A percentile compares a stretch with the other conserved stretches of the same genome.
phyloP scores from a whole-genome alignment of 2,797 vertebrate species.

The Eulemur coronatus region DNA sequence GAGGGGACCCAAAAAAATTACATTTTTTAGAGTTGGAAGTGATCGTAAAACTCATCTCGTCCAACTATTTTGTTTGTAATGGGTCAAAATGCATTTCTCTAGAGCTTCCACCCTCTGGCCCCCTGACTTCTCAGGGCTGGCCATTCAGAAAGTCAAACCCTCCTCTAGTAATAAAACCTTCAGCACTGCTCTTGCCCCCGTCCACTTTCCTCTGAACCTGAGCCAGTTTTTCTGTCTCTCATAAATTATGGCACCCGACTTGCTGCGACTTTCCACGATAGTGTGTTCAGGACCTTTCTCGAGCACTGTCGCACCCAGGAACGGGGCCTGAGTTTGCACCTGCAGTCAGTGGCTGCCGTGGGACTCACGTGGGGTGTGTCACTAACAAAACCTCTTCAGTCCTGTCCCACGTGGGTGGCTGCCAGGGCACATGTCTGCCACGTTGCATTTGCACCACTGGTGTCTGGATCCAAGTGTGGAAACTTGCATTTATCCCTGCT shows the following conservation, averaged over 20 bases:
- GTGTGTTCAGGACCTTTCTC: too few species aligned
- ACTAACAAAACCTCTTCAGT: neutral
- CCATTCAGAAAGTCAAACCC: neutral
- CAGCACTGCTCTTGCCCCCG: too few species aligned
- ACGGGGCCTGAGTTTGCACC: neutral
- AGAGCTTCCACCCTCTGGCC: neutral
- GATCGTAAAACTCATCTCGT: neutral
- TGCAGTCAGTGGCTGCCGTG: neutral
- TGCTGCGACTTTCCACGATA: neutral
- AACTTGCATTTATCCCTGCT: neutral
- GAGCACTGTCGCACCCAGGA: neutral
- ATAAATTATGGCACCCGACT: neutral
- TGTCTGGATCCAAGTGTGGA: neutral
- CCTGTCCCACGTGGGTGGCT: neutral
- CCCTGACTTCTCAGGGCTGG: neutral
- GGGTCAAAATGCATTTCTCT: neutral
- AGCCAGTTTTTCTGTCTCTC: neutral
- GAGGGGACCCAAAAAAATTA: neutral
- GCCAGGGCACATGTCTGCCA: neutral
- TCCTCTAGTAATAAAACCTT: neutral
- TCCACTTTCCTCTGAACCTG: neutral
- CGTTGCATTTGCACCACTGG: neutral
- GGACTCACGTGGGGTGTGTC: accelerated
- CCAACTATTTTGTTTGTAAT: too few species aligned
- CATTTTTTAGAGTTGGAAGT: neutral